Percentiles rank a stretch among this genome's conserved stretches.
Conservation (phyloP, 2,888 invertebrate genomes). For the Cloeon dipterum region DNA sequence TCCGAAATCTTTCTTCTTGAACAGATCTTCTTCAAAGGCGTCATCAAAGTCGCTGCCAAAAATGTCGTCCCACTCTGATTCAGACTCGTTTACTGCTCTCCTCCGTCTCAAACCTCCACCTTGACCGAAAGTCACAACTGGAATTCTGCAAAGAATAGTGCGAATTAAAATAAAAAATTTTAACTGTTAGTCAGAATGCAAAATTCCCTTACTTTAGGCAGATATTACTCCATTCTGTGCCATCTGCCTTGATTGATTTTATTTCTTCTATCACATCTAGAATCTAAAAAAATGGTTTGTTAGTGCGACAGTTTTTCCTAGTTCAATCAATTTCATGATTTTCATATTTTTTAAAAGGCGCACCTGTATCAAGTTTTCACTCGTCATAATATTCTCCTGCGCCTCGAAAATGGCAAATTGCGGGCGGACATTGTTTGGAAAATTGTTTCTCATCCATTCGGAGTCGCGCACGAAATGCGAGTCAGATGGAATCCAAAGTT, state of each 20-base stretch:
- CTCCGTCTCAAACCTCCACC: background rate
- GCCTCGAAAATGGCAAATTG: constrained; percentile 35
- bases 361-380: too few relatives aligned
- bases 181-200: too few relatives aligned
- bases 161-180: too few relatives aligned
- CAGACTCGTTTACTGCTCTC: background rate
- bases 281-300: too few relatives aligned
- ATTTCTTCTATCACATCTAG: constrained; percentile 22
- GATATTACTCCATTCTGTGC: constrained; percentile 22
- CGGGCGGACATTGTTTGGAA: constrained; percentile 35
- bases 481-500: constrained; percentile 50
- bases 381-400: too few relatives aligned
- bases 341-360: too few relatives aligned
- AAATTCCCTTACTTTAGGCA: constrained; percentile 24
- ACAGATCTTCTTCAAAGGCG: background rate
- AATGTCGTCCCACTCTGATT: too few relatives aligned
- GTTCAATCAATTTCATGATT: too few relatives aligned
- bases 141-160: background rate
- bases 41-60: background rate
- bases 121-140: background rate
- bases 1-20: background rate
- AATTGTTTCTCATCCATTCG: constrained; percentile 43
- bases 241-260: constrained; percentile 19
- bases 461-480: constrained; percentile 44
- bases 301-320: too few relatives aligned